Conservation (phyloP, 2,113 vertebrate species). For the Protobothrops flavoviridis region DNA sequence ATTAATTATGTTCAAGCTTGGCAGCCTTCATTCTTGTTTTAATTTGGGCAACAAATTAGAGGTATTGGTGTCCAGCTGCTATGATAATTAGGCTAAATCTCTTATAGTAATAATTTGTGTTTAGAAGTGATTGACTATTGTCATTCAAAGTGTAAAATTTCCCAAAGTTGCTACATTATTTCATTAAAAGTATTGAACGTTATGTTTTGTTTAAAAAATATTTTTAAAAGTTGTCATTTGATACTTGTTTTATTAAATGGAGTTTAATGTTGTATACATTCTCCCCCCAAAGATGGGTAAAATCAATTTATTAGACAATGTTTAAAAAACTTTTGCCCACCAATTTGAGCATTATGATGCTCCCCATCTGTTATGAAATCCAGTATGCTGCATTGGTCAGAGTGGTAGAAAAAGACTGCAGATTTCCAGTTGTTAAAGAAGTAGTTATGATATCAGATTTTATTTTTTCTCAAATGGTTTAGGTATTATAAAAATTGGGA, state of each 20-base stretch:
- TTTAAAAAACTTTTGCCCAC: background rate
- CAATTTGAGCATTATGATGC: background rate
- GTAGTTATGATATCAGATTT: background rate
- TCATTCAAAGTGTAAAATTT: background rate
- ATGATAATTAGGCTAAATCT: background rate
- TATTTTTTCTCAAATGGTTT: background rate
- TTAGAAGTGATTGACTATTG: background rate
- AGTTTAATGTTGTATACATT: background rate
- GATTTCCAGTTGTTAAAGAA: background rate
- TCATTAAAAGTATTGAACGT: background rate
- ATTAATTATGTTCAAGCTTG: slow-evolving; percentile 30
- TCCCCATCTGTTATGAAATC: background rate
- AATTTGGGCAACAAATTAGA: background rate
- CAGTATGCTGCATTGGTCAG: background rate
- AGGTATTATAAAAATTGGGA: background rate
- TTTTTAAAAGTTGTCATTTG: background rate
- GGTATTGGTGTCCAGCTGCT: background rate
- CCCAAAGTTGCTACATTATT: too few species aligned
- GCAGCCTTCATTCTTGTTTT: slow-evolving; percentile 23
- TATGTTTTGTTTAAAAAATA: background rate
- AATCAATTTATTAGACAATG: background rate
- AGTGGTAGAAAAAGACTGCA: background rate
- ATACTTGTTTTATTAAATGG: background rate
- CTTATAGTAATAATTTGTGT: background rate
- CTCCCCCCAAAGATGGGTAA: background rate